Conservation (phyloP, 2,113 vertebrate genomes). For the Neogale vison region DNA sequence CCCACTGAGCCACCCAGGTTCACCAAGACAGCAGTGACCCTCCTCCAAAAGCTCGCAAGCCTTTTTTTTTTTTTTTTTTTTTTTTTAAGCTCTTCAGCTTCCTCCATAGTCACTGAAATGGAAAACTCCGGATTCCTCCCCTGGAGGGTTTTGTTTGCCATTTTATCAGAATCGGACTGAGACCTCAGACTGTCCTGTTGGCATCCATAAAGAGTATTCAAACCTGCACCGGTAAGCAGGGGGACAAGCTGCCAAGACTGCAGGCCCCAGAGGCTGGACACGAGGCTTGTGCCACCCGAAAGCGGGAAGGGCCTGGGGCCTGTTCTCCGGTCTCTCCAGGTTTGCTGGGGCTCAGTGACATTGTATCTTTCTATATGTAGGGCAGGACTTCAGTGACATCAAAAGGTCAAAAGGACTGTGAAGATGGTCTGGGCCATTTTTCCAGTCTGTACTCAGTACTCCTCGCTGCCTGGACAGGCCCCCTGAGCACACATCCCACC, state of each 20-base stretch:
- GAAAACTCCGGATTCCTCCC: conserved; percentile 25
- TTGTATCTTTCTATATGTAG: not conserved
- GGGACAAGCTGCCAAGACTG: not conserved
- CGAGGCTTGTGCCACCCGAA: no score
- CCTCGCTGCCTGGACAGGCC: rapidly evolving
- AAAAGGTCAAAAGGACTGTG: not conserved
- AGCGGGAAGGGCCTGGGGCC: not conserved
- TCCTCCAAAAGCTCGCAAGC: not conserved
- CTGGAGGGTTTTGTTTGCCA: not conserved
- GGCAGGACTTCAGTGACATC: not conserved
- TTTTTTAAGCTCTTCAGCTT: not conserved
- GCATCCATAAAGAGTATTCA: not conserved
- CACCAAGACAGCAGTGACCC: not conserved
- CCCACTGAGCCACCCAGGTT: no score
- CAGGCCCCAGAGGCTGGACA: not conserved
- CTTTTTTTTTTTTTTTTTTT: not conserved
- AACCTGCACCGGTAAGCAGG: not conserved
- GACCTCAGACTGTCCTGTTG: not conserved
- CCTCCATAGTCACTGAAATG: not conserved
- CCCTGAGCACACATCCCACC: not conserved
- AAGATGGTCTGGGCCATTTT: not conserved
- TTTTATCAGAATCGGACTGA: conserved; percentile 35
- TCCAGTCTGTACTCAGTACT: not conserved
- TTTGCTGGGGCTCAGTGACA: not conserved
- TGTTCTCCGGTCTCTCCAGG: no score